Base-by-base conservation (phyloP, 2,113 vertebrate genomes). In the Brachypteracias leptosomus region DNA sequence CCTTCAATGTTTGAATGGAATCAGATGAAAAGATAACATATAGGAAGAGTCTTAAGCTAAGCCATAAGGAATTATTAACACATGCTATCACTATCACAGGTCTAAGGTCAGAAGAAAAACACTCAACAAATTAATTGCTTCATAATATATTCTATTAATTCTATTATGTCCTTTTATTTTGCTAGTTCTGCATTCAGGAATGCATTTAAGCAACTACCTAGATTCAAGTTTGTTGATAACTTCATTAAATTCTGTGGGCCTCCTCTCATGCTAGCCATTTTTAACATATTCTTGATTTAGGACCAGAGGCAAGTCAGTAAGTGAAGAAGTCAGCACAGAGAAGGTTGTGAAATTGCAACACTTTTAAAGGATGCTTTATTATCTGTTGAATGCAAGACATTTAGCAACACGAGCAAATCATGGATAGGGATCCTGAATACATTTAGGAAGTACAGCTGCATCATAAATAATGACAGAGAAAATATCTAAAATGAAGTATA, bases 381-480 rank as follows among this genome's bases (percentile, higher is more conserved):
- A 16, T 16, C 10, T 46, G 22, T 6, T 47, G 57, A 55, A 52
- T 5, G 13, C 47, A 83, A 85, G 49, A 61, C 49, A 52, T 16
- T 47, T 26, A 79, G 51, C 17, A 55, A 38, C 0, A 0, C 17
- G 33, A 88, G 42, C 0, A 0, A 65, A 36, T 22, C 12, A 16
- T 3, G 22, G 10, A 6, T 3, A 19, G 9, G 20, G 17, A 54
- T 51, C 26, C 61, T 1, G 2, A 44, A n/a, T n/a, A 46, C 26
- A 31, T 57, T 66, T 11, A 38, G 70, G 26, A 78, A 55, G 44
- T n/a, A 42, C 13, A 74, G 38, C n/a, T 63, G 7, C 17, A 35
- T 8, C 17, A 6, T 42, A 51, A 54, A 38, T 16, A 42, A 0
- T 21, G 73, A 62, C 54, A 52, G 12, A 84, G 25, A 47, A 62